Evolutionary conservation across 2,888 invertebrate genomes (phyloP), one percentile per base, ranked within the genome.

Genomic region (Meandrusa payeni): DNA sequence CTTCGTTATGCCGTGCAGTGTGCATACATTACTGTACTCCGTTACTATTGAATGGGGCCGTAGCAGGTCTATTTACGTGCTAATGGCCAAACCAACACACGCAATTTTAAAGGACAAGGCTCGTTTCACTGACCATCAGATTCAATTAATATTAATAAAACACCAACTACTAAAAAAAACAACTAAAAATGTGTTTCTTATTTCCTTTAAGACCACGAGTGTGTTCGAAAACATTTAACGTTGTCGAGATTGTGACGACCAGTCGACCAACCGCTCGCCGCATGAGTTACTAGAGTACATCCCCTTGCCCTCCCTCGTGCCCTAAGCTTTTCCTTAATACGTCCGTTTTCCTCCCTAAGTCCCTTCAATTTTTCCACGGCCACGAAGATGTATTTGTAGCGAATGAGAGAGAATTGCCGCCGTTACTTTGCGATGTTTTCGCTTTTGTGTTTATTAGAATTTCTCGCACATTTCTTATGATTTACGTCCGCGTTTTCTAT

Each of bases 241-340:
- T 13, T 32, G 22, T 38, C 26, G 43, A 22, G 42, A 19, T 5
- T 31, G 3, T 11, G 9, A 4, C 20, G 23, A 39, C 11, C 12
- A n/a, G 33, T 44, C 17, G 28, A 17, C 7, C 39, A 20, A 39
- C 26, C 9, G 11, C 20, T 44, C 33, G 15, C 3, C 5, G 1
- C 2, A 31, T 17, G 7, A 24, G 9, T 31, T n/a, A 9, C 17
- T 3, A 12, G 10, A 9, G 5, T 6, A n/a, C 2, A 13, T 13
- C 34, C 13, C 26, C 26, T 43, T 13, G 19, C 37, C 15, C 43
- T 26, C 9, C 51, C 55, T 55, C 48, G 57, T 53, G 51, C 49
- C 49, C 50, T 47, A 47, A 51, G 41, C 37, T 43, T 45, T 24
- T 26, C 31, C 20, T 37, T 43, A 38, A 43, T 43, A 22, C 15